Evolutionary conservation across 2,797 vertebrate genomes (phyloP), one percentile per base, ranked within the genome.

Genomic region (Mallotus villosus): DNA sequence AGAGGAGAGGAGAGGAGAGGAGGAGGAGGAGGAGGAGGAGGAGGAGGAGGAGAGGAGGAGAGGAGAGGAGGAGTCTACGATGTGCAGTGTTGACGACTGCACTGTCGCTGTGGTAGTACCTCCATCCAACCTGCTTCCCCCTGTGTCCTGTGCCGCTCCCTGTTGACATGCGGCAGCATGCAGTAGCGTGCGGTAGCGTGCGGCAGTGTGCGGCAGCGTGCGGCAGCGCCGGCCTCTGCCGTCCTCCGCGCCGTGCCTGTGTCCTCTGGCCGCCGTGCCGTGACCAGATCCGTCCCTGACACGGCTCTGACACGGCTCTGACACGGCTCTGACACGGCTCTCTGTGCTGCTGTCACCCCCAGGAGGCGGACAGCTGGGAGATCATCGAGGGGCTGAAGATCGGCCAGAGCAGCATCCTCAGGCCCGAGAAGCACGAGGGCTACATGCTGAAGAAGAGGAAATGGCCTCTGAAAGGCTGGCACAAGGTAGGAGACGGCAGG

Each of bases 401-500:
- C 76, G 98, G 98, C 74, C 97, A 99, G 82, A 97, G 96, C 81
- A 97, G 96, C 80, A 95, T 99, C 80, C 96, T 96, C 89, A 95
- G 95, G 86, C 97, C 98, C 79, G 97, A 99, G 78, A 99, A 97
- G 87, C 95, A 98, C 29, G 98, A 99, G 89, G 98, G 98, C 24
- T 99, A 99, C 85, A 99, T 99, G 97, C 88, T 99, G 88, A 99
- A 99, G 92, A 99, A 97, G 89, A 93, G 98, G 89, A 99, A 99
- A 94, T 99, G 98, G 98, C 98, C 98, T 46, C 92, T 99, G 84
- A 99, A 99, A 93, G 98, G 98, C 75, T 99, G 97, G 98, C 97
- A 99, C 91, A 99, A 99, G 96, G 98, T 99, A 91, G 71, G 80
- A 70, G 14, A 27, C 6, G 11, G 51, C 41, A 41, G 8, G 37